These are phyloP conservation scores for Simalia tracyae DNA, from an alignment of 2,797 vertebrate genomes.

Conservation along the genomic window DNA sequence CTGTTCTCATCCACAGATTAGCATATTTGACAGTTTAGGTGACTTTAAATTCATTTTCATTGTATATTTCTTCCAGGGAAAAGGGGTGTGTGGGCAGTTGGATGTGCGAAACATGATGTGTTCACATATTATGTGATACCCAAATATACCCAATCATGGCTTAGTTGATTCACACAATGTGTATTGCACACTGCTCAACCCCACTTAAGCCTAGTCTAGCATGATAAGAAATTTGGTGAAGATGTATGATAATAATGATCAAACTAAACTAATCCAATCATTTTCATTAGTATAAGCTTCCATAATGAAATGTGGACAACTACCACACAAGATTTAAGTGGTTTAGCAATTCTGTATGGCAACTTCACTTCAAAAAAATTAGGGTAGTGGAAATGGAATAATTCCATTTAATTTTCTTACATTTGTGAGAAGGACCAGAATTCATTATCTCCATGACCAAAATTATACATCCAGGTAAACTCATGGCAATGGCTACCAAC, in stretches of 20 bases:
- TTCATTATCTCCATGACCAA: neutral
- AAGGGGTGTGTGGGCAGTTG: neutral
- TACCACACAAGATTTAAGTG: neutral
- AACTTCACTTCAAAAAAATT: no score
- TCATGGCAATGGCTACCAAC: neutral
- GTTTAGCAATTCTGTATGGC: neutral
- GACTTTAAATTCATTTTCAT: neutral
- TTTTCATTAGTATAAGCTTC: neutral
- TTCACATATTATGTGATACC: neutral
- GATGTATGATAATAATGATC: neutral
- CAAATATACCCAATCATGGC: neutral
- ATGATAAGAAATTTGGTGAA: neutral
- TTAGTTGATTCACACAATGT: neutral
- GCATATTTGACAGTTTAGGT: neutral
- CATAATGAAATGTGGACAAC: neutral
- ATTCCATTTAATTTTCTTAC: neutral
- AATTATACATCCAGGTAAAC: neutral
- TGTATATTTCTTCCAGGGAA: neutral
- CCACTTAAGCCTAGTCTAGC: neutral
- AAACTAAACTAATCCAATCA: neutral
- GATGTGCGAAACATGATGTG: neutral
- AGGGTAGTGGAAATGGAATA: neutral
- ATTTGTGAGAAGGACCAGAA: neutral
- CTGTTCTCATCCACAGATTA: neutral
- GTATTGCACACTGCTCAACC: neutral